Evolutionary conservation across 2,113 vertebrate genomes (phyloP).

Genomic region (Callospermophilus lateralis): DNA sequence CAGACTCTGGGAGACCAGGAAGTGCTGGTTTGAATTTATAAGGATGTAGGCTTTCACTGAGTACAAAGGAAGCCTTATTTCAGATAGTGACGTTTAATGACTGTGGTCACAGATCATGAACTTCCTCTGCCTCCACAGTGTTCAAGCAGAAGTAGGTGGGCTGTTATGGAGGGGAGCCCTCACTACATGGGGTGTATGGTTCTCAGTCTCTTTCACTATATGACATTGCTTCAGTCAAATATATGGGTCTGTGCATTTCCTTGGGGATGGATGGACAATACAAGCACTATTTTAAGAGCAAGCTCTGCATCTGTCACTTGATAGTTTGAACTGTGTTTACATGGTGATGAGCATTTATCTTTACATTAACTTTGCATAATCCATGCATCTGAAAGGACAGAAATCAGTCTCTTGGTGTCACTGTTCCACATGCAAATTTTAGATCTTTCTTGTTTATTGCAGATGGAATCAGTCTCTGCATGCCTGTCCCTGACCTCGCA

Average conservation of each 20-base stretch:
- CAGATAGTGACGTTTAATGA: background rate
- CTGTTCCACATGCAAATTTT: background rate
- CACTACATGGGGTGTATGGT: fast-evolving
- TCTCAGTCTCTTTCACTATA: background rate
- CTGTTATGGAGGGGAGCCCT: background rate
- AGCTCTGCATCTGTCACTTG: background rate
- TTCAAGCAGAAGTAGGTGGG: background rate
- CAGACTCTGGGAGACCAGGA: background rate
- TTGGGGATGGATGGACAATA: background rate
- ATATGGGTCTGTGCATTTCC: background rate
- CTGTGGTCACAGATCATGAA: background rate
- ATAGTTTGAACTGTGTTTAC: background rate
- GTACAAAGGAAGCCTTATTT: background rate
- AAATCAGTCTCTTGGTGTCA: background rate
- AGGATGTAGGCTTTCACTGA: background rate
- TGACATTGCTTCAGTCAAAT: background rate
- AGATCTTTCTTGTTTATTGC: background rate
- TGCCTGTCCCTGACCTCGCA: fast-evolving
- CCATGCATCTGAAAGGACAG: background rate
- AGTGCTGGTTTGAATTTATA: background rate
- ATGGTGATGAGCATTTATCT: background rate
- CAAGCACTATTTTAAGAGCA: background rate
- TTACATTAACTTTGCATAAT: background rate
- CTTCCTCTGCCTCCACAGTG: background rate
- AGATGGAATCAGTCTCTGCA: background rate